Evolutionary conservation across 2,113 vertebrate genomes (phyloP).

Genomic region (Cyanoderma ruficeps): DNA sequence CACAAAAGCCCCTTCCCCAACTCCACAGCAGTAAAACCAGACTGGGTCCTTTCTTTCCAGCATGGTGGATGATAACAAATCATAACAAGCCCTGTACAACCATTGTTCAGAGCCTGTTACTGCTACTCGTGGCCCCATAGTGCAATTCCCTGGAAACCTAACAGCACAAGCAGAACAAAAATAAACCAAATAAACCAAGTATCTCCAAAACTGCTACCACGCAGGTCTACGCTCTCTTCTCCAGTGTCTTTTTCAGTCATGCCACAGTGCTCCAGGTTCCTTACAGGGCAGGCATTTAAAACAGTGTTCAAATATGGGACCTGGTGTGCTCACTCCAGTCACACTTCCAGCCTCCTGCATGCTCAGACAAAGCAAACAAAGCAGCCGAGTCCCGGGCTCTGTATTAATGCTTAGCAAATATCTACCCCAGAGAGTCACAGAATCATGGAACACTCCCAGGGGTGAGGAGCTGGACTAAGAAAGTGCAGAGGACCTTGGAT

Average conservation of each 20-base stretch:
- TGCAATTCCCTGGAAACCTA: background rate
- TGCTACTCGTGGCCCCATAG: background rate
- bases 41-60: background rate
- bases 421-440: background rate
- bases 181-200: background rate
- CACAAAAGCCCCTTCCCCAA: background rate
- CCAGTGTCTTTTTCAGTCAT: background rate
- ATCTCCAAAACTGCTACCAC: background rate
- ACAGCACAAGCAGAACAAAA: background rate
- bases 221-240: accelerated
- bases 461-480: background rate
- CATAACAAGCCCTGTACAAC: background rate
- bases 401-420: background rate
- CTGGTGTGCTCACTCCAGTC: background rate
- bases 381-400: background rate
- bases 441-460: background rate
- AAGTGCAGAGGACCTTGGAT: background rate
- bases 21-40: background rate
- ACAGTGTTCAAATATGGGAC: background rate
- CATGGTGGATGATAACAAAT: background rate
- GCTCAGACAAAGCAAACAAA: background rate
- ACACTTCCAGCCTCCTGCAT: background rate
- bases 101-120: background rate
- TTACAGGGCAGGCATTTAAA: background rate
- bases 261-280: background rate